phyloP scores from a whole-genome alignment of 2,888 invertebrate genomes.

The Andrena praecox region DNA sequence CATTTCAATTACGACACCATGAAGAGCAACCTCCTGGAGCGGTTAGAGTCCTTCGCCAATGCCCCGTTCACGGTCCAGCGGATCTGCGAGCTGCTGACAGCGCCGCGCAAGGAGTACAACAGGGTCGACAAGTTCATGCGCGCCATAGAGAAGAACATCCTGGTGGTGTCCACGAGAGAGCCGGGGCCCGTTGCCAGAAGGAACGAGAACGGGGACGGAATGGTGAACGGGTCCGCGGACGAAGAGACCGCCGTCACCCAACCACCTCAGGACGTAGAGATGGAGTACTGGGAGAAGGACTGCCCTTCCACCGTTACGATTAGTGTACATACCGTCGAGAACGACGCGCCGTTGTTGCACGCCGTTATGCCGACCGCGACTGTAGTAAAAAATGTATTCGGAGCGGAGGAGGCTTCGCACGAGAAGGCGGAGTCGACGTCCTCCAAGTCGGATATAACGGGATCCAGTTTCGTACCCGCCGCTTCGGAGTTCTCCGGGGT shows the following conservation, averaged over 20 bases:
- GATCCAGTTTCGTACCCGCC: slow-evolving; percentile 71
- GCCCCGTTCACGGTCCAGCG: slow-evolving; percentile 99
- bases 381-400: slow-evolving; percentile 68
- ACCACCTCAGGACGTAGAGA: slow-evolving; percentile 78
- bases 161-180: slow-evolving; percentile 90
- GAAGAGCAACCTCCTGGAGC: slow-evolving; percentile 93
- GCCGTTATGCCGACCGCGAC: slow-evolving; percentile 69
- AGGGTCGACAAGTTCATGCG: slow-evolving; percentile 98
- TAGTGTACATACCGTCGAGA: slow-evolving; percentile 71
- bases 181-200: slow-evolving; percentile 83
- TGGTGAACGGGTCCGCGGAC: slow-evolving; percentile 82
- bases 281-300: slow-evolving; percentile 83
- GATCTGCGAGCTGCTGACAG: slow-evolving; percentile 96
- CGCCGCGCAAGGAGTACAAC: slow-evolving; percentile 97
- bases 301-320: slow-evolving; percentile 75
- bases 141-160: slow-evolving; percentile 97
- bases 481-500: slow-evolving; percentile 71
- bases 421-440: slow-evolving; percentile 85
- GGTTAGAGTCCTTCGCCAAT: slow-evolving; percentile 93
- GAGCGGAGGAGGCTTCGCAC: slow-evolving; percentile 55
- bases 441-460: slow-evolving; percentile 87
- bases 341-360: slow-evolving; percentile 69
- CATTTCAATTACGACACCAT: slow-evolving; percentile 95
- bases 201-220: slow-evolving; percentile 83
- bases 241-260: slow-evolving; percentile 74